Evolutionary conservation across 2,113 vertebrate genomes (phyloP).

Genomic region (Lophochroa leadbeateri): DNA sequence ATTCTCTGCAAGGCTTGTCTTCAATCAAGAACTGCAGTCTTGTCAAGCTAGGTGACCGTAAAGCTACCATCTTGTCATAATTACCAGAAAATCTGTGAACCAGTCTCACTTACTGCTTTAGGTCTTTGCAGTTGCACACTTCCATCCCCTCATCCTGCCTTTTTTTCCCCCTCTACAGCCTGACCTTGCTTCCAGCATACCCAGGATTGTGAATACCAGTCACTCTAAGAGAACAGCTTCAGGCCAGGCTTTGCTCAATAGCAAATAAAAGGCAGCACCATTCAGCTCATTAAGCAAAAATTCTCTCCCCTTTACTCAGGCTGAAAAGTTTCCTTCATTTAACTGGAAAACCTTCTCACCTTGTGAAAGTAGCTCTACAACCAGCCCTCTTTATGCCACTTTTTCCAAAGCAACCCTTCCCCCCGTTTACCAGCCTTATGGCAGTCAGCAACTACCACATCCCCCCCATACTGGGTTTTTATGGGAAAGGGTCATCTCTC

Average conservation of each 20-base stretch:
- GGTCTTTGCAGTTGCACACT: background rate
- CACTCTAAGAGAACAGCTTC: background rate
- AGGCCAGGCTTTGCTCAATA: background rate
- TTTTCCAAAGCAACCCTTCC: background rate
- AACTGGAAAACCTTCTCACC: background rate
- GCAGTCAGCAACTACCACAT: accelerated
- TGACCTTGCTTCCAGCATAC: background rate
- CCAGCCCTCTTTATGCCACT: background rate
- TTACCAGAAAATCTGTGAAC: background rate
- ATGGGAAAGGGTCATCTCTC: background rate
- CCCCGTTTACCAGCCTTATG: background rate
- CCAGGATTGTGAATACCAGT: background rate
- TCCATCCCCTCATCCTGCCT: background rate
- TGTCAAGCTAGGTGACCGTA: background rate
- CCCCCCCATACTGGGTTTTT: accelerated
- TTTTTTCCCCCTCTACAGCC: background rate
- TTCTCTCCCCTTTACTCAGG: background rate
- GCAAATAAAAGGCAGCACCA: background rate
- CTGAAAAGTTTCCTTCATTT: background rate
- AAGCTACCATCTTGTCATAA: background rate
- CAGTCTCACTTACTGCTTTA: background rate
- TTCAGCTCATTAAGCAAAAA: background rate
- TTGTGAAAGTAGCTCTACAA: background rate
- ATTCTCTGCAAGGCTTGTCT: background rate
- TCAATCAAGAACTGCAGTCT: background rate